Percentiles rank a stretch among this genome's conserved stretches.
Evolutionary conservation across 2,113 vertebrate genomes (phyloP).

Genomic region (Zosterops pallidus): DNA sequence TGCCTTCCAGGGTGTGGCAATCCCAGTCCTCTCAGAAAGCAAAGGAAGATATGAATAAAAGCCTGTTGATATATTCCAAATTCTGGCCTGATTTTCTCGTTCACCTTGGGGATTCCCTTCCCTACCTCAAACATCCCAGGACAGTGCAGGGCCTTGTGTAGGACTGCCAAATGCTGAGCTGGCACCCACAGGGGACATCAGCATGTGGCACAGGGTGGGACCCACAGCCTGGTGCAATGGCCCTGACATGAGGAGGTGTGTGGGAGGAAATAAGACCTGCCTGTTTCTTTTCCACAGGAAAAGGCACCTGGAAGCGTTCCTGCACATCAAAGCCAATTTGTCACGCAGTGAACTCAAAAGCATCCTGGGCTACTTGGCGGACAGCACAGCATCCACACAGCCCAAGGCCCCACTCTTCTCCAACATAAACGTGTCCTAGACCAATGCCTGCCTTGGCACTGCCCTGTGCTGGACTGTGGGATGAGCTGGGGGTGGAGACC

Average conservation of each 20-base stretch:
- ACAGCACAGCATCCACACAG: background rate
- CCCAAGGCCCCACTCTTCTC: constrained; percentile 46
- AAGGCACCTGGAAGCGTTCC: constrained; percentile 78
- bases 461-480: background rate
- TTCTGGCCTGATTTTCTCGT: background rate
- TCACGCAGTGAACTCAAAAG: constrained; percentile 65
- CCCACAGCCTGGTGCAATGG: background rate
- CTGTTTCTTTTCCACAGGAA: constrained; percentile 69
- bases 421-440: constrained; percentile 51
- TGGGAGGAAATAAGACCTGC: background rate
- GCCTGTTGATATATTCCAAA: background rate
- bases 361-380: constrained; percentile 76
- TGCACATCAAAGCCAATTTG: constrained; percentile 83
- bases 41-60: background rate
- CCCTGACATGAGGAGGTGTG: accelerated
- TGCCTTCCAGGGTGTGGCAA: background rate
- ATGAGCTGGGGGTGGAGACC: background rate
- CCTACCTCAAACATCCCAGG: background rate
- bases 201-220: accelerated
- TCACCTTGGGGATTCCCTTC: background rate
- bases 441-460: background rate
- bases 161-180: background rate
- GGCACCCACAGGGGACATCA: accelerated
- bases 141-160: background rate
- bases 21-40: background rate